Base-by-base conservation (phyloP, 2,797 vertebrate species). In the Pipistrellus pygmaeus region DNA sequence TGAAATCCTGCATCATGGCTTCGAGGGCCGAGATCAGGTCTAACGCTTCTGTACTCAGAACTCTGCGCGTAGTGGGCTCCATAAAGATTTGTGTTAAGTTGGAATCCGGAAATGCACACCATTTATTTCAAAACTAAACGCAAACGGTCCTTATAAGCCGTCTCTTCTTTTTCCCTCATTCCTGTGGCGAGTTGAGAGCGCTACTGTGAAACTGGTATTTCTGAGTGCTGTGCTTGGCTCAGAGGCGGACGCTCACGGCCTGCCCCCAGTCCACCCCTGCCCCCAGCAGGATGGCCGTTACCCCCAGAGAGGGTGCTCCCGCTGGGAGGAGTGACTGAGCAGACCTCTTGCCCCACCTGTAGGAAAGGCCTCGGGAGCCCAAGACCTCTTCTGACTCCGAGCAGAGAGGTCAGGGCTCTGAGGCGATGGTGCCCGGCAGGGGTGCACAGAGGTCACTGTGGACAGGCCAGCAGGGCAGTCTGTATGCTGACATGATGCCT, bases 41-140 rank as follows among this genome's bases (percentile, higher is more conserved):
- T 9, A 11, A 13, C 0, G 20, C 17, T n/a, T 66, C 27, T 38
- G 10, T 35, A 44, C 9, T n/a, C 62, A 75, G 68, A 57, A 57
- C 25, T 76, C 51, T 64, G 38, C 48, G 38, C 18, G 17, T 1
- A 83, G 86, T 53, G 88, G 81, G 71, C 44, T 81, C 35, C 41
- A 23, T 17, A 64, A 14, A 69, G 41, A 48, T 23, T 86, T 38
- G 62, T 30, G 23, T 82, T 32, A 62, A 84, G 30, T 17, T 35
- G 69, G 69, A 85, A 68, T 72, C 72, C 18, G 30, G 30, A 35
- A n/a, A 35, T 8, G 51, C 15, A 66, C 27, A 21, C 2, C 0
- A 30, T 51, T 44, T 13, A 81, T 25, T 35, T 94, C 46, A 30
- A 85, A 89, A 81, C 18, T 85, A 95, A 86, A 41, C 57, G 60